Base-by-base conservation (phyloP, 2,797 vertebrate genomes). In the Cossypha niveicapilla region DNA sequence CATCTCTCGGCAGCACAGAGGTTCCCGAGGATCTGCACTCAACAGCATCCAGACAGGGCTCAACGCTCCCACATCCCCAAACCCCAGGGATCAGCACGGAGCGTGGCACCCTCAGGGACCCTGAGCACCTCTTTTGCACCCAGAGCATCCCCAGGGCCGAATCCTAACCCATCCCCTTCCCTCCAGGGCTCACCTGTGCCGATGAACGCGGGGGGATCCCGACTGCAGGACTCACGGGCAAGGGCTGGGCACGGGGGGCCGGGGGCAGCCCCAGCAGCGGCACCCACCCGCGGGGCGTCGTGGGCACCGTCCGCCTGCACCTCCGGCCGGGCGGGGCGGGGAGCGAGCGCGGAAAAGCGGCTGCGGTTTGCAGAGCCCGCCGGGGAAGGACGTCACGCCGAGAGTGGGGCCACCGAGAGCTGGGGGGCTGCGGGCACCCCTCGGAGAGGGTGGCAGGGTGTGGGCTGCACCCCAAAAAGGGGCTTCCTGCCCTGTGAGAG, bases 181-280 rank as follows among this genome's bases (percentile, higher is more conserved):
- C 30, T 0, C 1, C 3, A 0, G 30, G 5, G 3, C 95, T 95
- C 92, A 96, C 95, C 94, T 93, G 44, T 19, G 88, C 68, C 1
- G 0, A 45, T 16, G 30, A 9, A 8, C 0, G 6, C 30, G 1
- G 10, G 0, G 6, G 47, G 57, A 60, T 45, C 45, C 54, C 18
- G 2, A 5, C 18, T n/a, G 62, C 2, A 6, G 44, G 35, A 13
- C 17, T 48, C 83, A 12, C 1, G 1, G 21, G 39, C 5, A 8
- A 70, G 68, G 39, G 50, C 30, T 61, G 2, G 13, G 78, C 53
- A 39, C 17, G 1, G 56, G 22, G 56, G 77, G 19, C 18, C 23
- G 5, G 58, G 70, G 71, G 68, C 63, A 44, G 72, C 87, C 63
- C 66, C 2, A 8, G 67, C 76, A 80, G 13, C 25, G 23, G 45